phyloP scores from a whole-genome alignment of 2,797 vertebrate genomes.

The Poliocrania exsul region DNA sequence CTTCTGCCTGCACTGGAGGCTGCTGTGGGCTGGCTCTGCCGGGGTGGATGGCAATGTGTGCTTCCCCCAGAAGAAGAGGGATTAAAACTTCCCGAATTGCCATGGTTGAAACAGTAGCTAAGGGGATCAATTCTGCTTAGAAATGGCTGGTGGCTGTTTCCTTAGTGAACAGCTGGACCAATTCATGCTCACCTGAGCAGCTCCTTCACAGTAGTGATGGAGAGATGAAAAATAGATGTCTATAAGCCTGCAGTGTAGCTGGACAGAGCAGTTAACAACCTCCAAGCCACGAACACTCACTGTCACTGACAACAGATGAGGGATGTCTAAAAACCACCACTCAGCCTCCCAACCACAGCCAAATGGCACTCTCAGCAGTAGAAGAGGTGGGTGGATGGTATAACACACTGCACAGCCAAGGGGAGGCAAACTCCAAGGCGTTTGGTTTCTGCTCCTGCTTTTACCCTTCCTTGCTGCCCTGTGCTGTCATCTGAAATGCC shows the following conservation, averaged over 20 bases:
- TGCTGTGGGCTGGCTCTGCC: neutral
- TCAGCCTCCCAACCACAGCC: neutral
- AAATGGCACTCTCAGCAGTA: accelerated
- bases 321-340: neutral
- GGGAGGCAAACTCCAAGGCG: neutral
- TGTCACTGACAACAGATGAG: neutral
- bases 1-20: neutral
- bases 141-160: neutral
- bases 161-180: neutral
- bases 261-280: neutral
- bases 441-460: neutral
- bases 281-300: neutral
- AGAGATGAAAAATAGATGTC: neutral
- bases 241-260: neutral
- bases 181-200: neutral
- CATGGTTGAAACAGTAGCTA: neutral
- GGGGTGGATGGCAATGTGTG: neutral
- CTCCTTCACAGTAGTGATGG: neutral
- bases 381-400: neutral
- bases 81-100: slow-evolving; percentile 50
- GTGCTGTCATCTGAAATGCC: accelerated
- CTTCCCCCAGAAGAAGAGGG: neutral
- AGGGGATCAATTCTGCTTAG: neutral
- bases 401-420: neutral
- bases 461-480: neutral